Base-by-base conservation (phyloP, 1,140 invertebrate species). In the Dinoponera quadriceps region DNA sequence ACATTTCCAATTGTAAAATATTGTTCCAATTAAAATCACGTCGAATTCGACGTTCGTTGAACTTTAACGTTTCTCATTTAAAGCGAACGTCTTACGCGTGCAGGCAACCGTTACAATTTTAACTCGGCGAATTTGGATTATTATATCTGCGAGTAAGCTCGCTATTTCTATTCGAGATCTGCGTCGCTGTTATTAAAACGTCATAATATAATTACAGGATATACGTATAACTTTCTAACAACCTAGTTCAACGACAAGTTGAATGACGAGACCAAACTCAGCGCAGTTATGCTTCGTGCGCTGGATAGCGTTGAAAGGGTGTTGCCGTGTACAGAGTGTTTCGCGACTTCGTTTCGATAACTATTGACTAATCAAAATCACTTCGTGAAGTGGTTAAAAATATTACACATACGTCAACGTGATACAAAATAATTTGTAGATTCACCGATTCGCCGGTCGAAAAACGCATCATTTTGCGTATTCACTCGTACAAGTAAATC, bases 201-300 rank as follows among this genome's bases (percentile, higher is more conserved):
- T 22, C 38, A 16, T 77, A 77, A 66, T 80, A 80, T 29, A 57
- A 80, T 68, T 0, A 48, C 18, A 11, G 9, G 51, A 62, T 75
- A 44, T 68, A 54, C 48, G 49, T 77, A 77, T 44, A 69, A 59
- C 65, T 80, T 71, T 69, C 29, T 69, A 71, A 80, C 75, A 71
- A 69, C 3, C 13, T 20, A 20, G 18, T 44, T 44, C 38, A 44
- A 44, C 38, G 11, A 44, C 22, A 69, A 78, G 63, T 78, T 69
- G 55, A 78, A 78, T 51, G 69, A 57, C 14, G 18, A 51, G 44
- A 63, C 5, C 25, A 18, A 29, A 27, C 20, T 57, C 33, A 18
- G 18, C 22, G 44, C 48, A 69, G 44, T 7, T 78, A 44, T 57
- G 33, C 9, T 71, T 44, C 20, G n/a, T 69, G 25, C 16, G 33